Conservation (phyloP, 2,113 vertebrate genomes). For the Alouatta palliata region DNA sequence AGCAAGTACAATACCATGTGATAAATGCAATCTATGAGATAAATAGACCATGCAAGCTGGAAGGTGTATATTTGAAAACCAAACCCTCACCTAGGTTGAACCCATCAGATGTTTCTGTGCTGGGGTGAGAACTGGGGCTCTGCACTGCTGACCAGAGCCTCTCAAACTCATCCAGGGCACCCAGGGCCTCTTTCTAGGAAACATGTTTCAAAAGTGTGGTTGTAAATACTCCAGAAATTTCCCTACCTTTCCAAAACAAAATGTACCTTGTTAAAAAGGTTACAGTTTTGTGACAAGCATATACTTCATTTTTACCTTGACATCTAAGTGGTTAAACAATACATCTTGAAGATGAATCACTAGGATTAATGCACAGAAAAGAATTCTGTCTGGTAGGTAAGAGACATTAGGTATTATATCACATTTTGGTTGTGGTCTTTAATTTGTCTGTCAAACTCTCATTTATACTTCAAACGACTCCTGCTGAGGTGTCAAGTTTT, state of each 20-base stretch:
- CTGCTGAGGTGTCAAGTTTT: neutral
- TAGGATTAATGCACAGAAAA: neutral
- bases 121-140: neutral
- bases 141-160: neutral
- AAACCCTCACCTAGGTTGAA: neutral
- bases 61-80: neutral
- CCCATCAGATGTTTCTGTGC: neutral
- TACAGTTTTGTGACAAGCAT: neutral
- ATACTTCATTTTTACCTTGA: neutral
- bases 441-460: constrained; percentile 25
- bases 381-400: neutral
- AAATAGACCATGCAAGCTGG: neutral
- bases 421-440: neutral
- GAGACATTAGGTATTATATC: neutral
- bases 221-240: neutral
- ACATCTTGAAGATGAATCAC: neutral
- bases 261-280: neutral
- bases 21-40: neutral
- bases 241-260: neutral
- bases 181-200: neutral
- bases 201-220: neutral
- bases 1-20: neutral
- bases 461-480: neutral
- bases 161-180: neutral
- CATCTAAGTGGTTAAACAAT: neutral